phyloP scores from a whole-genome alignment of 2,888 invertebrate species.

The Rhagonycha lutea region DNA sequence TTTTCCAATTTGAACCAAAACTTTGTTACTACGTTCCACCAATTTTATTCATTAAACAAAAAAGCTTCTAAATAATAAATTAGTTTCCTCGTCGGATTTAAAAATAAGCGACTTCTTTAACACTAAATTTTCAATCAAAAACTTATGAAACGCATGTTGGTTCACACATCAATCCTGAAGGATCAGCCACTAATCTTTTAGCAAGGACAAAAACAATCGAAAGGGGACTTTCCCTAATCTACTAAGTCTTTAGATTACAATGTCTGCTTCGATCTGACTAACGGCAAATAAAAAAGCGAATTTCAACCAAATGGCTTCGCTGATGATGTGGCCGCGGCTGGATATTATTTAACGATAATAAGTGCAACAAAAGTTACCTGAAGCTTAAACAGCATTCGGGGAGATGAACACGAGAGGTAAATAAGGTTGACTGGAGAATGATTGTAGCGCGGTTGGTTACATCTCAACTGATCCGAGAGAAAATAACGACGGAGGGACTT shows the following conservation, averaged over 20 bases:
- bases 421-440: conserved; percentile 50
- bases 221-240: conserved; percentile 41
- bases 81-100: neutral
- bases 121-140: conserved; percentile 23
- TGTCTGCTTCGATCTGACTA: conserved; percentile 33
- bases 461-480: conserved; percentile 52
- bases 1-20: neutral
- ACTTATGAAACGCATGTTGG: conserved; percentile 47
- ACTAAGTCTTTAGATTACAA: conserved; percentile 36
- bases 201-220: conserved; percentile 55
- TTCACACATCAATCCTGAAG: conserved; percentile 54
- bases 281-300: conserved; percentile 27
- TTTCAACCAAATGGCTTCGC: neutral
- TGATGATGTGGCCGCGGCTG: neutral
- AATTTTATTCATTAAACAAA: neutral
- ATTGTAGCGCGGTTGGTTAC: conserved; percentile 54
- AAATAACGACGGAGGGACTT: conserved; percentile 52
- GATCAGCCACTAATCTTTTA: conserved; percentile 55
- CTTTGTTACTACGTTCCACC: neutral
- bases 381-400: conserved; percentile 33
- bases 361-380: conserved; percentile 29
- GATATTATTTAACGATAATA: conserved; percentile 7
- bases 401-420: conserved; percentile 38
- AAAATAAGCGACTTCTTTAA: conserved; percentile 7
- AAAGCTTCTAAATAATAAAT: neutral